Base-by-base conservation (phyloP, 2,797 vertebrate genomes). In the Botia almorhae region DNA sequence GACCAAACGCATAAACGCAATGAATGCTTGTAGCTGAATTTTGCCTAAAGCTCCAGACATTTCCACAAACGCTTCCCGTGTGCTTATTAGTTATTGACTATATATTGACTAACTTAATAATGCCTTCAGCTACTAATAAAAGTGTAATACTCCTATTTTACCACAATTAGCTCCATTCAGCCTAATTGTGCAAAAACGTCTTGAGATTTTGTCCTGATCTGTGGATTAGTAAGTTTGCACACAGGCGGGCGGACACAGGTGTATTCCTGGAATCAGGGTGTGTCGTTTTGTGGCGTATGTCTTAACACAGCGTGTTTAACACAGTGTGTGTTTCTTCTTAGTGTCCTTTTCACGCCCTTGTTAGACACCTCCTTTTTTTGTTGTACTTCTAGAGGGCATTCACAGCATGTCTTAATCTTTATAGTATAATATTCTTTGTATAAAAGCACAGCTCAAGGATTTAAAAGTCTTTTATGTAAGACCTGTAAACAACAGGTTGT, bases 251-350 rank as follows among this genome's bases (percentile, higher is more conserved):
- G 7, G 56, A 56, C 7, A 58, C 12, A 61, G 39, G 58, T 43
- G 56, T 53, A 10, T 55, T 72, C 48, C 21, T 26, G 19, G 12
- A 72, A 65, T 55, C 39, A 19, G 33, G 69, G 77, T 72, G 60
- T 63, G 29, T 55, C 67, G 14, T 69, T 46, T 46, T 48, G 12
- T 21, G 23, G 3, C n/a, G 19, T 46, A n/a, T 21, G 21, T 60
- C 33, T 67, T 55, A 55, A 56, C 19, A 2, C 16, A 12, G n/a
- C 23, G 13, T n/a, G n/a, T n/a, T n/a, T n/a, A n/a, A n/a, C 43
- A 10, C 10, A 13, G 56, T 65, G 63, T 39, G 3, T 23, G n/a
- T 0, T 2, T 53, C 48, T 23, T 60, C 0, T 2, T 4, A n/a
- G 8, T 46, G 10, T 1, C 1, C 1, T 46, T 46, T 46, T 46